Base-by-base conservation (phyloP, 2,888 invertebrate genomes). In the Eumacrocentrus americanus region DNA sequence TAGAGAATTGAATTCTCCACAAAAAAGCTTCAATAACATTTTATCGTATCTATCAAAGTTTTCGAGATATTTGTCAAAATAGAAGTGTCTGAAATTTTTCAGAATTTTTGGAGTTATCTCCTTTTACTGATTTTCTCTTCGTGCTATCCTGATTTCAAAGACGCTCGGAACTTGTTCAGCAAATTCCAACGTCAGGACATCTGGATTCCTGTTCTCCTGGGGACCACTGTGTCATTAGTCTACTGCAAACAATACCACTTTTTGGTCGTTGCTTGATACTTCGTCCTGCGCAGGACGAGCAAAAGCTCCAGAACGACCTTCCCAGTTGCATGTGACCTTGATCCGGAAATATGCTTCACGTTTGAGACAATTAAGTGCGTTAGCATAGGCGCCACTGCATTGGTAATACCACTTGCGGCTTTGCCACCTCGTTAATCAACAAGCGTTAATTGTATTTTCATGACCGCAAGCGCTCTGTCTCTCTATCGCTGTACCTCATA, bases 361-460 rank as follows among this genome's bases (percentile, higher is more conserved):
- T 79, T 79, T 79, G 77, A 78, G 74, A 77, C 77, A 78, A 79
- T 79, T 78, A 78, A 70, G 67, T 57, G 67, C 65, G 75, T 75
- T 75, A 76, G 66, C 69, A 57, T 61, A 64, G 69, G 66, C 62
- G 69, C 47, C 47, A 54, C 23, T 12, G 18, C 52, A 22, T 50
- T 29, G 50, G 69, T 69, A 67, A 70, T 66, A 67, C 47, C 7
- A 48, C 34, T 46, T 46, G 46, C 1, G 9, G n/a, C n/a, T n/a
- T 29, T n/a, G 14, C 18, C 29, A 29, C 25, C 6, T 16, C 5
- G 14, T 37, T 25, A 37, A 14, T 47, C n/a, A 42, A 16, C 1
- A 40, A 16, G 2, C 14, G 5, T 5, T 9, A 16, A 20, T 9
- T 40, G 9, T 14, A 40, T 16, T 40, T 3, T 16, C 12, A 16